Conservation (phyloP, 2,113 vertebrate species). For the Esox niger region DNA sequence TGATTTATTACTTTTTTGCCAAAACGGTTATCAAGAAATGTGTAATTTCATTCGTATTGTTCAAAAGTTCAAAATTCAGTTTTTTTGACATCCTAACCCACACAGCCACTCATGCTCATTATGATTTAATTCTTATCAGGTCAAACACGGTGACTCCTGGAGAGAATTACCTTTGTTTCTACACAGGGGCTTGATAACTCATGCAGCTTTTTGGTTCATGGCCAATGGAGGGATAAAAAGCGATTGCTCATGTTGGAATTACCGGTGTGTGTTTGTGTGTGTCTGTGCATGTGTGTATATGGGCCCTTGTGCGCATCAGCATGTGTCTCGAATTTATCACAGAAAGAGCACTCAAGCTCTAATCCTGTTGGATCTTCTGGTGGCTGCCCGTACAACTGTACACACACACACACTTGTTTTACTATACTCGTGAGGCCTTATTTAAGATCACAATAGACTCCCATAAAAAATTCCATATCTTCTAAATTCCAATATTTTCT, state of each 20-base stretch:
- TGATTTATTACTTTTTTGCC: too few species aligned
- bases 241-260: background rate
- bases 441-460: too few species aligned
- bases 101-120: conserved; percentile 4
- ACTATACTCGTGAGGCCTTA: too few species aligned
- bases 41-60: too few species aligned
- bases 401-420: conserved; percentile 17
- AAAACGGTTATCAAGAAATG: too few species aligned
- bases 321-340: background rate
- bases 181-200: conserved; percentile 15
- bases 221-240: background rate
- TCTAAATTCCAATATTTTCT: too few species aligned
- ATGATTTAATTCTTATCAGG: conserved; percentile 23
- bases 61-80: too few species aligned
- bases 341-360: background rate
- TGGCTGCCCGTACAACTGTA: conserved; percentile 30
- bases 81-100: background rate
- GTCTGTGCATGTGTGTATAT: background rate
- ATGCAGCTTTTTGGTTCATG: too few species aligned
- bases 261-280: conserved; percentile 6
- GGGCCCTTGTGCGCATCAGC: too few species aligned
- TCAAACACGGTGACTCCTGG: conserved; percentile 32
- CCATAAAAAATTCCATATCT: too few species aligned
- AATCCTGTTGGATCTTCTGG: conserved; percentile 26
- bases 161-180: conserved; percentile 5